Conservation (phyloP, 2,888 invertebrate genomes). For the Cheilosia grossa region DNA sequence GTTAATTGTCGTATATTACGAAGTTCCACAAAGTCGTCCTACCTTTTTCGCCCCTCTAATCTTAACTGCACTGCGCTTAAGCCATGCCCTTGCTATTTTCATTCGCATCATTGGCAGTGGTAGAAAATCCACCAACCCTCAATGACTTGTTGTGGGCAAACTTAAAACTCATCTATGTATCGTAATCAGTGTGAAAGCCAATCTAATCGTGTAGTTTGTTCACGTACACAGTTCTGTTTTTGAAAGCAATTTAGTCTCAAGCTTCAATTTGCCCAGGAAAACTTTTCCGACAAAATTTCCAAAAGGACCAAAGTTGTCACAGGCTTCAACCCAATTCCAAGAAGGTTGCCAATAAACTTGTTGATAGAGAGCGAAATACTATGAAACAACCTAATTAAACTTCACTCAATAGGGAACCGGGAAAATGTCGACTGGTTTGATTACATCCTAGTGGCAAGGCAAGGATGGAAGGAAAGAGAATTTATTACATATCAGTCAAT, state of each 20-base stretch:
- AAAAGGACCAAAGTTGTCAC: constrained; percentile 42
- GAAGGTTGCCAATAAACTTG: constrained; percentile 3
- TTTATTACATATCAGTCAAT: neutral
- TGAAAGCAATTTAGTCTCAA: constrained; percentile 3
- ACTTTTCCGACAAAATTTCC: constrained; percentile 20
- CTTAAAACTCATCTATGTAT: too few species aligned
- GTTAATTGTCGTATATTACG: too few species aligned
- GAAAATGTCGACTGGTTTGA: constrained; percentile 16
- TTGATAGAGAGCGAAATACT: constrained; percentile 2
- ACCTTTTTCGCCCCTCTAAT: too few species aligned
- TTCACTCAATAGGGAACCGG: neutral
- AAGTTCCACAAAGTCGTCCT: too few species aligned
- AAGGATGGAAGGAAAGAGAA: neutral
- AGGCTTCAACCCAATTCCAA: constrained; percentile 30
- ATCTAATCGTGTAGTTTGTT: neutral
- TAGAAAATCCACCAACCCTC: too few species aligned
- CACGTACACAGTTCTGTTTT: neutral
- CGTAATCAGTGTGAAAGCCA: neutral
- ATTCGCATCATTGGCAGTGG: too few species aligned
- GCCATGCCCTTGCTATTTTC: too few species aligned
- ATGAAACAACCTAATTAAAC: constrained; percentile 19
- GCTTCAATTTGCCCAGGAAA: neutral
- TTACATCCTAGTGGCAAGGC: neutral
- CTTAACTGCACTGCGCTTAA: too few species aligned
- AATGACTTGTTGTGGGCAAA: too few species aligned